Evolutionary conservation across 2,888 invertebrate species (phyloP).

Genomic region (Cerastis leucographa): DNA sequence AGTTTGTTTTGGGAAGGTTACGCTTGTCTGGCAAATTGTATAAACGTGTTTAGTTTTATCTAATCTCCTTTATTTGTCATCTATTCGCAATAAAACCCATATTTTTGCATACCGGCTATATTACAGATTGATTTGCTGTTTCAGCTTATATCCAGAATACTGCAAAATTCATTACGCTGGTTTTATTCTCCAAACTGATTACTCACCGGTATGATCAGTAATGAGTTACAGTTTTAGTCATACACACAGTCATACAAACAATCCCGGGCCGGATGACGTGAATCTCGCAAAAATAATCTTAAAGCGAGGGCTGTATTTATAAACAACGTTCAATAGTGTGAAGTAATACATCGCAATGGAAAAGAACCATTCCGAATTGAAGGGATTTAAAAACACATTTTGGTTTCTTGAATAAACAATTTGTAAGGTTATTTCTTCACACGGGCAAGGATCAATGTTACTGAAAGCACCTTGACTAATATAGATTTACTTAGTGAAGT

Average conservation of each 20-base stretch:
- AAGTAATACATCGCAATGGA: constrained; percentile 75
- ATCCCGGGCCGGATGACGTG: constrained; percentile 84
- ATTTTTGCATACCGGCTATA: not conserved
- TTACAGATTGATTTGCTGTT: not conserved
- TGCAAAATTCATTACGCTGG: constrained; percentile 16
- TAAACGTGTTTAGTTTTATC: constrained; percentile 20
- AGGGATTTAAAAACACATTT: constrained; percentile 63
- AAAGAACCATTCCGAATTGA: constrained; percentile 69
- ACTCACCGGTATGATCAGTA: constrained; percentile 77
- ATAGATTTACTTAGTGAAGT: constrained; percentile 11
- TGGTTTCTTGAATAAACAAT: constrained; percentile 63
- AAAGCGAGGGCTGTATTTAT: constrained; percentile 79
- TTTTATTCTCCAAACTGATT: constrained; percentile 72
- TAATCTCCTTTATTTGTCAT: constrained; percentile 17
- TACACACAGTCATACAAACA: constrained; percentile 83
- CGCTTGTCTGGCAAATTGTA: constrained; percentile 57
- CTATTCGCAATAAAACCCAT: not conserved
- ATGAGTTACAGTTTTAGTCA: constrained; percentile 84
- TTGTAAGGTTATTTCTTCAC: constrained; percentile 62
- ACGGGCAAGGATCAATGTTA: constrained; percentile 35
- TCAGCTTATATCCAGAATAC: constrained; percentile 3
- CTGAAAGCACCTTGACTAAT: constrained; percentile 46
- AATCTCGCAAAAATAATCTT: constrained; percentile 84
- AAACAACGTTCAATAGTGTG: constrained; percentile 78
- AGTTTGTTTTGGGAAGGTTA: constrained; percentile 80